A percentile compares a stretch with the other conserved stretches of the same genome.
Conservation (phyloP, 2,113 vertebrate genomes). For the Progne subis region DNA sequence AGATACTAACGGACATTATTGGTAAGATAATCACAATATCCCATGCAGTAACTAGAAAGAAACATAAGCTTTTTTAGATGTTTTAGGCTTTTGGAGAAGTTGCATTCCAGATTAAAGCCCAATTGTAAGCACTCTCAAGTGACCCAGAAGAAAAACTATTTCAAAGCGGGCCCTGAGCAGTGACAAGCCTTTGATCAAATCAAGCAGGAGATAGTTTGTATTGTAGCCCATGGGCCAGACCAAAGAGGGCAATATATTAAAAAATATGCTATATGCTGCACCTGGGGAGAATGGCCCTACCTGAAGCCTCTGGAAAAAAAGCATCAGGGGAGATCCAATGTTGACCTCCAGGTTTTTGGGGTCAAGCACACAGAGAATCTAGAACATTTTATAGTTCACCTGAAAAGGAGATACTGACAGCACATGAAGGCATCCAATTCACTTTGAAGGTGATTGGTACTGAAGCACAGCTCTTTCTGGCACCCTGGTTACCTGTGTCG, state of each 20-base stretch:
- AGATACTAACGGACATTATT: background rate
- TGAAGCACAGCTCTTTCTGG: background rate
- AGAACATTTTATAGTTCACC: background rate
- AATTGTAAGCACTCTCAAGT: background rate
- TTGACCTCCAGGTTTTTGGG: background rate
- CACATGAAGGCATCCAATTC: no score
- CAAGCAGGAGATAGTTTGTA: background rate
- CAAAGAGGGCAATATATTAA: background rate
- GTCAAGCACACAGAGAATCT: background rate
- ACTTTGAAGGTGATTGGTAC: background rate
- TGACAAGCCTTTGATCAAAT: background rate
- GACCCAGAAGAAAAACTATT: background rate
- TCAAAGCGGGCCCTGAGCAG: background rate
- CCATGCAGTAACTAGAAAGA: background rate
- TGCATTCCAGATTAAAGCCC: background rate
- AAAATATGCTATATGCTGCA: background rate
- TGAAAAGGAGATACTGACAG: background rate
- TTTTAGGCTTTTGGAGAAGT: background rate
- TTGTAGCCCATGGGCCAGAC: no score
- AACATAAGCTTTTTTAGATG: background rate
- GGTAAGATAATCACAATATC: background rate
- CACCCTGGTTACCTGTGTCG: background rate
- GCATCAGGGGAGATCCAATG: background rate
- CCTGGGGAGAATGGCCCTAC: background rate
- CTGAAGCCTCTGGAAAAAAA: background rate